phyloP scores from a whole-genome alignment of 2,113 vertebrate genomes.

The Muntiacus muntjak region DNA sequence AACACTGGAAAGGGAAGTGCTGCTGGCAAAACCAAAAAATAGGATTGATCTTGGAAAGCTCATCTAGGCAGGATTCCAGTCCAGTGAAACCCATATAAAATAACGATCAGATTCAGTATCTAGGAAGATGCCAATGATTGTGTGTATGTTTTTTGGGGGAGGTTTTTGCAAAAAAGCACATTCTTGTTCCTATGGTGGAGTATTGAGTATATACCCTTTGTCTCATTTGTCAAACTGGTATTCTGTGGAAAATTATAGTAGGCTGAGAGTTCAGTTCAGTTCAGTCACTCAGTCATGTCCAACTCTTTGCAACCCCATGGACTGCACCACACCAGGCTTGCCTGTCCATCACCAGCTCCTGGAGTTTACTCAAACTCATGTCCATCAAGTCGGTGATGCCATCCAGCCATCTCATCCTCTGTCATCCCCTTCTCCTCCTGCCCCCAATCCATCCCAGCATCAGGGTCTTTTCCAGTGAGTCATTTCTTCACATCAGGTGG shows the following conservation, averaged over 20 bases:
- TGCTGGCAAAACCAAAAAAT: background rate
- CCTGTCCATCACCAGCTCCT: background rate
- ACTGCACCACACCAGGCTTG: background rate
- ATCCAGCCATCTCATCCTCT: background rate
- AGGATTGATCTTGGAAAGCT: constrained; percentile 25
- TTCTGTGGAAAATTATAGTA: background rate
- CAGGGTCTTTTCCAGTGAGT: background rate
- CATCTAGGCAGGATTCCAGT: background rate
- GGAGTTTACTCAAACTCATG: background rate
- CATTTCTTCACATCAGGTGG: background rate
- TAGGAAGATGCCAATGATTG: constrained; percentile 1
- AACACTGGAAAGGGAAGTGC: background rate
- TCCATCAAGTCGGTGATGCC: background rate
- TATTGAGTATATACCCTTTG: background rate
- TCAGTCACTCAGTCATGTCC: background rate
- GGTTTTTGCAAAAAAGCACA: background rate
- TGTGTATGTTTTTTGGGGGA: background rate
- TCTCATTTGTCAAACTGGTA: constrained; percentile 40
- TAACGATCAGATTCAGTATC: constrained; percentile 17
- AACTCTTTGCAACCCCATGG: background rate
- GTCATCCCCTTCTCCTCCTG: background rate
- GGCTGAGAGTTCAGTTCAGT: background rate
- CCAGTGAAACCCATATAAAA: constrained; percentile 27
- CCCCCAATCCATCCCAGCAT: background rate
- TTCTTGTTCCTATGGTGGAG: background rate